Base-by-base conservation (phyloP, 2,888 invertebrate species). In the Polia nebulosa region DNA sequence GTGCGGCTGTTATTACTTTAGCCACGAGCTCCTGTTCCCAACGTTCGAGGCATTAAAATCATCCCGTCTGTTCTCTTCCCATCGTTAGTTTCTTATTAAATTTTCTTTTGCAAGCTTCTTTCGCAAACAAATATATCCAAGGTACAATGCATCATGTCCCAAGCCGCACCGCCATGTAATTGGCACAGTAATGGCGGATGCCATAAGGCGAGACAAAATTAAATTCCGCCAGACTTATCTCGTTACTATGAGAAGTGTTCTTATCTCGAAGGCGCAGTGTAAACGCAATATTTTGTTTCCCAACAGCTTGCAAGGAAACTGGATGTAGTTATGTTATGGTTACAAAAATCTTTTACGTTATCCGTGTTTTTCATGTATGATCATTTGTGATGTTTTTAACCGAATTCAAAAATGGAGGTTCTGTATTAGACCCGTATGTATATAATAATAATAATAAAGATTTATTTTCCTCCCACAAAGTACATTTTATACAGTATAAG, bases 191-290 rank as follows among this genome's bases (percentile, higher is more conserved):
- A 78, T 72, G 73, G 52, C 57, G 70, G 32, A 65, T 52, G 63
- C 68, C 67, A 71, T 62, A 62, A 71, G 77, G 60, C 67, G 65
- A 49, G 61, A 56, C 75, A 45, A 67, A 75, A 79, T 78, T 79
- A 68, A 79, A 75, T 79, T 78, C 72, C 51, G 20, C 45, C 52
- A 58, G 75, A 59, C 72, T 78, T 74, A 53, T 72, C 32, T 39
- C 71, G 47, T 78, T 66, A 55, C 51, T 29, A 32, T 52, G 60
- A 68, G 45, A 53, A 44, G 51, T 45, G 41, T 61, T 61, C 44
- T 69, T 72, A 67, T 27, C 51, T 60, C 44, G 22, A 25, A 36
- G 47, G 45, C 34, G 51, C 5, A 4, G 11, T 36, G 56, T 41
- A n/a, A 51, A 25, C 15, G 49, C 3, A 49, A 22, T 49, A 20